Evolutionary conservation across 1,140 invertebrate genomes (phyloP).

Genomic region (Drosophila trapezifrons): DNA sequence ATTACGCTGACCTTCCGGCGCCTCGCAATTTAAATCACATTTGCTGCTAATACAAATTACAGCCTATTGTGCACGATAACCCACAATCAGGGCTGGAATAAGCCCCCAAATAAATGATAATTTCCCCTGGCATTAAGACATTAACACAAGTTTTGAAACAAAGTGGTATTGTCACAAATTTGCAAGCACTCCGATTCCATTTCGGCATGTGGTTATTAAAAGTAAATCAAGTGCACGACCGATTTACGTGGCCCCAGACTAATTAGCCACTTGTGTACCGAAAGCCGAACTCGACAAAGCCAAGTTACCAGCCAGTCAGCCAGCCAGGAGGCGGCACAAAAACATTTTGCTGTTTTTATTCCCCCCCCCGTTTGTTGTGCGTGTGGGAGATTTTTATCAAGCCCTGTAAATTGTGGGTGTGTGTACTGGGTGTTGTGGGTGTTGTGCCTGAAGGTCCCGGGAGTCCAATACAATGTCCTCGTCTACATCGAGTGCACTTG

Average conservation of each 20-base stretch:
- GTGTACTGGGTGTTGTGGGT: not conserved
- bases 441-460: constrained; percentile 29
- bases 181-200: constrained; percentile 44
- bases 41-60: constrained; percentile 63
- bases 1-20: not conserved
- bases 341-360: constrained; percentile 33
- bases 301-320: not conserved
- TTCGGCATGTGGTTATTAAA: constrained; percentile 63
- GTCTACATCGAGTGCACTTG: constrained; percentile 52
- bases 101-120: constrained; percentile 71
- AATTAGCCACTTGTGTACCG: constrained; percentile 54
- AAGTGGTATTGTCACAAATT: constrained; percentile 46
- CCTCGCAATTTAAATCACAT: constrained; percentile 75
- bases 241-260: constrained; percentile 56
- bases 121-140: constrained; percentile 69
- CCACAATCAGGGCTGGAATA: constrained; percentile 39
- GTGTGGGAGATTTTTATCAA: constrained; percentile 71
- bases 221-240: constrained; percentile 67
- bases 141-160: constrained; percentile 42
- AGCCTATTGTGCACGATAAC: constrained; percentile 41
- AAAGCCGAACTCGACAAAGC: not conserved
- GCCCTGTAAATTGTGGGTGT: constrained; percentile 57
- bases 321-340: constrained; percentile 14
- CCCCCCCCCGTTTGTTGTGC: constrained; percentile 58
- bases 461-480: constrained; percentile 45